Base-by-base conservation (phyloP, 2,113 vertebrate species). In the Prinia subflava region DNA sequence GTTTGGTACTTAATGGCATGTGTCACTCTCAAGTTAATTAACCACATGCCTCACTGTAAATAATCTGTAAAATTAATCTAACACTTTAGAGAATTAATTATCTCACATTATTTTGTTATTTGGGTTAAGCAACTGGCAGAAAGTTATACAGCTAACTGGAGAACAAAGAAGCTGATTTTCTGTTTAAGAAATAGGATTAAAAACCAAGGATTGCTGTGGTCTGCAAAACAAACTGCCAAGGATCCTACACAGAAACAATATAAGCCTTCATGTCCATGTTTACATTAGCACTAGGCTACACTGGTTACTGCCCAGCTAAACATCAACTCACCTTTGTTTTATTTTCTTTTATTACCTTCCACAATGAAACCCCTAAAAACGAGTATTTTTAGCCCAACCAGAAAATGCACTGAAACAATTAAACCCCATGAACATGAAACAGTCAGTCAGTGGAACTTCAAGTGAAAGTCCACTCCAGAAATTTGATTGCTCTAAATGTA, bases 221-320 rank as follows among this genome's bases (percentile, higher is more conserved):
- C 76, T 96, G 86, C 86, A 96, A 93, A 93, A 93, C 69, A 95
- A 95, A 89, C 78, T 64, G 64, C 55, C 63, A 70, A 75, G 57
- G 64, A 89, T 92, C 57, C 70, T 81, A 71, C 41, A 74, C 6
- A 15, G 68, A 94, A 97, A 94, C 63, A 92, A 86, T 67, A 75
- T 42, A 83, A 85, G 53, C 76, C 63, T 87, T 93, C 57, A 65
- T 4, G 23, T 15, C 37, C 49, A 27, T 25, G 37, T 78, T 95
- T 92, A 78, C 31, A 56, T 16, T 87, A 90, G 64, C 64, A 87
- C 69, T 42, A 88, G 56, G 68, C 60, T 90, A 89, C 44, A 56
- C 31, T 31, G n/a, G n/a, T 84, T 59, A 76, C 70, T 84, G 85
- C 73, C 55, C 67, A 90, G 56, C 64, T 83, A 86, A 93, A 92